A percentile compares a stretch with the other conserved stretches of the same genome.
Evolutionary conservation across 1,140 invertebrate genomes (phyloP).

Genomic region (Liolophura sinensis): DNA sequence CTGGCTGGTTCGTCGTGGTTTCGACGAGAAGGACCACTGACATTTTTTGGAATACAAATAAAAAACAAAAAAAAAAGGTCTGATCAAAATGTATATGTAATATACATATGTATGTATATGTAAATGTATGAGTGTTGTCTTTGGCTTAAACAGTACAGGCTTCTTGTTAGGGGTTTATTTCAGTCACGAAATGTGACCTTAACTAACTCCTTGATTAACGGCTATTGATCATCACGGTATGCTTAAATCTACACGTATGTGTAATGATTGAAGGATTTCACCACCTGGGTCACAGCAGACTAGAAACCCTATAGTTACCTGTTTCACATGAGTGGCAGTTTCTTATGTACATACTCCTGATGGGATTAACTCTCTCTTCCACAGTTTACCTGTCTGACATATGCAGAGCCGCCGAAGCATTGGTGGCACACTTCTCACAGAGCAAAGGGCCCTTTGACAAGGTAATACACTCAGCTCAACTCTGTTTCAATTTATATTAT

Average conservation of each 20-base stretch:
- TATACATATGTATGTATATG: conserved; percentile 3
- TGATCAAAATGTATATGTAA: neutral
- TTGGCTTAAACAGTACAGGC: conserved; percentile 3
- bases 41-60: conserved; percentile 1
- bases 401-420: conserved; percentile 35
- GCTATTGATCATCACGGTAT: too few species aligned
- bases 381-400: conserved; percentile 39
- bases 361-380: conserved; percentile 10
- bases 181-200: too few species aligned
- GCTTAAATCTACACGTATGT: too few species aligned
- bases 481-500: too few species aligned
- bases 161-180: neutral
- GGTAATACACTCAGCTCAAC: conserved; percentile 17
- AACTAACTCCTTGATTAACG: too few species aligned
- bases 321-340: too few species aligned
- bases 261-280: too few species aligned
- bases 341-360: too few species aligned
- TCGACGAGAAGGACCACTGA: neutral
- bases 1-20: neutral
- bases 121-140: conserved; percentile 12
- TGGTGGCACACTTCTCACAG: conserved; percentile 44
- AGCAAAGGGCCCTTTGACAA: conserved; percentile 50
- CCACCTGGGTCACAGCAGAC: too few species aligned
- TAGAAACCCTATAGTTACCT: too few species aligned
- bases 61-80: conserved; percentile 4